Base-by-base conservation (phyloP, 2,797 vertebrate species). In the Phaenicophaeus curvirostris region DNA sequence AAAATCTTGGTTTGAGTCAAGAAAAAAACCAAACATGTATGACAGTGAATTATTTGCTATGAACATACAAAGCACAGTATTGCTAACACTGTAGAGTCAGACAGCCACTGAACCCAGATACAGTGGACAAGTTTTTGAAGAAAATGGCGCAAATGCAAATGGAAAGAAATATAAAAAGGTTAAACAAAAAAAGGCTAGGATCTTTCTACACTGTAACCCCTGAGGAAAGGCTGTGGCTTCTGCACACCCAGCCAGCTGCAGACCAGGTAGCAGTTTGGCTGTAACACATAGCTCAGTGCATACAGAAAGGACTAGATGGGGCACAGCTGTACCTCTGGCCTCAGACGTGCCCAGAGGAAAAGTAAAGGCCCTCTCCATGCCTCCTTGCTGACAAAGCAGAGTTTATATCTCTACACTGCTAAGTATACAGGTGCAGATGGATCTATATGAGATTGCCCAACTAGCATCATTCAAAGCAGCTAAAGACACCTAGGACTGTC, bases 151-250 rank as follows among this genome's bases (percentile, higher is more conserved):
- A 54, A 61, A 53, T 55, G 6, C 7, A 31, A 81, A 18, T 6
- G 4, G 7, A 58, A 63, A 85, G 6, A 4, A 69, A n/a, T 11
- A 37, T 5, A 69, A 30, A 6, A n/a, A 18, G 8, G 9, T 48
- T 20, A 59, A 41, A 12, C 0, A 51, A 37, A 33, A n/a, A 37
- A 50, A 31, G 2, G 0, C 39, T 30, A 8, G 5, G 15, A n/a
- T 41, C 12, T 44, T 89, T 67, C 28, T 59, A 6, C 20, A 9
- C 16, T 68, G 31, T 27, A 87, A 1, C 2, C 8, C 20, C 42
- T 48, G 21, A 42, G 28, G 62, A 27, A 37, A 33, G 41, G 33
- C 58, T 19, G 31, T 1, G 7, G 46, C 35, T 5, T 51, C 19
- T 12, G 13, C 23, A 19, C 15, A 39, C 6, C 6, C 44, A 86